Evolutionary conservation across 1,140 invertebrate species (phyloP).

Genomic region (Ditylenchus dipsaci): DNA sequence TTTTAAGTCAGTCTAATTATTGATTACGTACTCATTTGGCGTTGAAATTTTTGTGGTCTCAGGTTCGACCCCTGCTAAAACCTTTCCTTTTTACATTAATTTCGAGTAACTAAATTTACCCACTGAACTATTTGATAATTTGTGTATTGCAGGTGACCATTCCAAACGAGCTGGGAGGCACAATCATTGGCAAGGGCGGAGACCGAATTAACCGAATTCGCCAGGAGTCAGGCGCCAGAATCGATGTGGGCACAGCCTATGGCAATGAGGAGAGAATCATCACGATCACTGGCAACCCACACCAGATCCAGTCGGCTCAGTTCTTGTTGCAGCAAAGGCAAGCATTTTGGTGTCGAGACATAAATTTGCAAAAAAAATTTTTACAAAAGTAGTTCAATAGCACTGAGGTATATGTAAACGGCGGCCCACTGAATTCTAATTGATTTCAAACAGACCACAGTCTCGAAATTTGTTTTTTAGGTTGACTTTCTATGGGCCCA

Average conservation of each 20-base stretch:
- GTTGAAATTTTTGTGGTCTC: no score
- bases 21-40: no score
- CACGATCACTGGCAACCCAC: constrained; percentile 34
- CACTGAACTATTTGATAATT: no score
- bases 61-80: no score
- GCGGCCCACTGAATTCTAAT: no score
- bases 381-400: background rate
- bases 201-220: constrained; percentile 47
- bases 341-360: background rate
- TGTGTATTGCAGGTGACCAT: constrained; percentile 41
- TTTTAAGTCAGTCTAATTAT: no score
- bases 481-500: no score
- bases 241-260: constrained; percentile 34
- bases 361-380: no score
- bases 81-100: no score
- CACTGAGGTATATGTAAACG: background rate
- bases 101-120: no score
- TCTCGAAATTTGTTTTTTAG: background rate
- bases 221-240: constrained; percentile 41
- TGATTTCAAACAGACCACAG: background rate
- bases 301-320: constrained; percentile 33
- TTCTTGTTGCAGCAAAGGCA: constrained; percentile 38
- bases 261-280: constrained; percentile 35
- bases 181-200: constrained; percentile 46
- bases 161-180: constrained; percentile 47